Evolutionary conservation across 2,113 vertebrate genomes (phyloP).

Genomic region (Mesitornis unicolor): DNA sequence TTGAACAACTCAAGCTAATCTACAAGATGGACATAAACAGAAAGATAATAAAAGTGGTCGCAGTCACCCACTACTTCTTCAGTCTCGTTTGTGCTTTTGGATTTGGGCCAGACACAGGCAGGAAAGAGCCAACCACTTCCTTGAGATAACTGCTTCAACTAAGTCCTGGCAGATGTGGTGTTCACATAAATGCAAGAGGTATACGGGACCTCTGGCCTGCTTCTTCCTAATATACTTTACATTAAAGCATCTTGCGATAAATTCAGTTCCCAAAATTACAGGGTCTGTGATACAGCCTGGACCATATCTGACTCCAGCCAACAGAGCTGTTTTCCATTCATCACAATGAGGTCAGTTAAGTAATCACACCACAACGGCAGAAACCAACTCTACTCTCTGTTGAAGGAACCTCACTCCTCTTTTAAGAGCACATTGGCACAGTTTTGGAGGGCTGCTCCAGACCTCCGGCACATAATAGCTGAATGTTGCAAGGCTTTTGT

Average conservation of each 20-base stretch:
- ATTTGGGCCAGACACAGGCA: background rate
- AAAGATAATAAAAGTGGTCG: background rate
- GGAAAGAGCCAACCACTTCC: background rate
- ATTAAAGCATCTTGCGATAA: background rate
- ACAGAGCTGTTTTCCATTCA: background rate
- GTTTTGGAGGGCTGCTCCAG: background rate
- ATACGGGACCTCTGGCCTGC: fast-evolving
- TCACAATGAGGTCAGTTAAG: background rate
- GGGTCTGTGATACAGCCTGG: background rate
- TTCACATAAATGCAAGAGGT: background rate
- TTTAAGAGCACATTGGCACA: background rate
- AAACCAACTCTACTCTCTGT: background rate
- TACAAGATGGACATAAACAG: background rate
- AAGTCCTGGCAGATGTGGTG: background rate
- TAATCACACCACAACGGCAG: background rate
- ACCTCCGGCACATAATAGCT: background rate
- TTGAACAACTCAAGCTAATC: background rate
- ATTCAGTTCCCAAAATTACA: background rate
- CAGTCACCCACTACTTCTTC: background rate
- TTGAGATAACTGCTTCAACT: background rate
- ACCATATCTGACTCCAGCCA: background rate
- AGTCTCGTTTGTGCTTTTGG: background rate
- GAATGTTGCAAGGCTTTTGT: background rate
- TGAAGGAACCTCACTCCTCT: background rate
- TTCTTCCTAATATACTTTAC: background rate